Base-by-base conservation (phyloP, 2,888 invertebrate genomes). In the Apodemia hepburni region DNA sequence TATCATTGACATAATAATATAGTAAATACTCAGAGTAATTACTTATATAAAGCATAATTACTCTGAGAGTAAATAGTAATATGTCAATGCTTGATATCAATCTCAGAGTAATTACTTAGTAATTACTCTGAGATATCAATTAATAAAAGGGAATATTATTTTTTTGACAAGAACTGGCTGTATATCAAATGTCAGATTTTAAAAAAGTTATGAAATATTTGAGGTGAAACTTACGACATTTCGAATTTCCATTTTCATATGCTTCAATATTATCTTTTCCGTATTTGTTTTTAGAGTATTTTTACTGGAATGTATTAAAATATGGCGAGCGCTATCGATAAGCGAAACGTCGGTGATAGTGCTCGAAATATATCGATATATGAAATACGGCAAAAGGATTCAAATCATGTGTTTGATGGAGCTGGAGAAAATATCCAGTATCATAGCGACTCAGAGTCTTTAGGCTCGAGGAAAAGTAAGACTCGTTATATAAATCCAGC, bases 401-500 rank as follows among this genome's bases (percentile, higher is more conserved):
- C 84, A 5, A 82, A 86, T 64, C 91, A 91, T 66, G 73, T 91
- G 17, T 88, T 91, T 67, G 86, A 90, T 62, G 91, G 82, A 2
- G 87, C 91, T 12, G 91, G 91, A 22, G 91, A 91, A 70, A 82
- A 90, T 64, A 72, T 87, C 33, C 84, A 85, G 64, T 87, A 82
- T 67, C 79, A 86, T 69, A 89, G 89, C 71, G 91, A 90, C 69
- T 86, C 87, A 0, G 91, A 91, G 67, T 90, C 89, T 0, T 62
- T 78, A 27, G 81, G 73, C 0, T 88, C 89, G 2, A 77, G 79
- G 59, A 84, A 85, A 62, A 87, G 86, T 73, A 89, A 82, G 72
- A 86, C 87, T 5, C 90, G 93, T 65, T 93, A 93, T 71, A 92
- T 94, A 61, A 94, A 94, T 75, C 92, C 94, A 0, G 93, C 94